Percentiles rank a stretch among this genome's conserved stretches.
Conservation (phyloP, 2,797 vertebrate species). For the Cyprinella venusta region DNA sequence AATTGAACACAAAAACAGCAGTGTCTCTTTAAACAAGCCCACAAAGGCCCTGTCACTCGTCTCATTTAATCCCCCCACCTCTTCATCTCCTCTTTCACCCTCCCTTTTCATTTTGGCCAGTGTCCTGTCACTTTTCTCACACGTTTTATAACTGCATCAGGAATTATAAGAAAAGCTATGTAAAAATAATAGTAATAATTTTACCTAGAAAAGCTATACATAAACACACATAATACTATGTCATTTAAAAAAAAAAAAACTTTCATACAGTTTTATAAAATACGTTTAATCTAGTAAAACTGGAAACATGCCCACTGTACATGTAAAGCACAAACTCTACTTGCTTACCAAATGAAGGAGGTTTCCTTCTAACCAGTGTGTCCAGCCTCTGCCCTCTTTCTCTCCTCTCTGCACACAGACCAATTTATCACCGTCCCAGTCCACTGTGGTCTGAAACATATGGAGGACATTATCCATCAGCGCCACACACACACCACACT, state of each 20-base stretch:
- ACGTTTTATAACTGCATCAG: background rate
- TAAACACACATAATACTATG: no score
- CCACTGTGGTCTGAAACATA: slow-evolving; percentile 83
- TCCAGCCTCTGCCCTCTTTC: slow-evolving; percentile 92
- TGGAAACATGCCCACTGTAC: background rate
- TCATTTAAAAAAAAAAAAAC: background rate
- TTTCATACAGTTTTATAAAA: background rate
- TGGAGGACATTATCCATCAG: slow-evolving; percentile 14
- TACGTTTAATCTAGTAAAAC: background rate
- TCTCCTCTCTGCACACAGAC: slow-evolving; percentile 89
- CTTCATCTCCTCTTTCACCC: slow-evolving; percentile 29
- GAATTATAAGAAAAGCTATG: background rate
- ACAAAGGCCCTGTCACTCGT: background rate
- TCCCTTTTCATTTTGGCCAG: slow-evolving; percentile 13
- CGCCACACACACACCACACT: background rate
- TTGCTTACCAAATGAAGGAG: slow-evolving; percentile 84
- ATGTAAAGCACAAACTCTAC: background rate
- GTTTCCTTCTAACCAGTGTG: slow-evolving; percentile 91
- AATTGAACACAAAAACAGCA: background rate
- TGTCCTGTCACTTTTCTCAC: background rate
- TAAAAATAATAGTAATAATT: no score
- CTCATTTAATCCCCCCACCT: slow-evolving; percentile 25
- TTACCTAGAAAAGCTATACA: no score
- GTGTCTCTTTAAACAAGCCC: background rate
- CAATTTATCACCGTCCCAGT: slow-evolving; percentile 89